Conservation (phyloP, 1,140 invertebrate genomes). For the Wasmannia auropunctata region DNA sequence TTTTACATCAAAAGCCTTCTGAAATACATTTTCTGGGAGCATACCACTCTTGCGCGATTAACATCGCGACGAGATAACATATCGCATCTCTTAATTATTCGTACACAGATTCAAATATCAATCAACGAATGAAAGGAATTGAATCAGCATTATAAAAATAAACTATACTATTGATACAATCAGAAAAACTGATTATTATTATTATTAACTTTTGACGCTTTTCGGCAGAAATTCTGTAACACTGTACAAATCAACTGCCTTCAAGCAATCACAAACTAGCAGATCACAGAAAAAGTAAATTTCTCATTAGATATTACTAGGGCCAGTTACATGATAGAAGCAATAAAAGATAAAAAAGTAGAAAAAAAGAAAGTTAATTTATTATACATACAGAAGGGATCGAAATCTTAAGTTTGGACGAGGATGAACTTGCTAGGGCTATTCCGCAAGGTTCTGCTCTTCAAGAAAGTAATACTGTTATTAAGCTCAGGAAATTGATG, state of each 20-base stretch:
- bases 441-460: slow-evolving; percentile 88
- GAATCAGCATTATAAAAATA: neutral
- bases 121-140: neutral
- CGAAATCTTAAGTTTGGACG: slow-evolving; percentile 92
- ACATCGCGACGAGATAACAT: neutral
- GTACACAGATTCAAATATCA: neutral
- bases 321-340: neutral
- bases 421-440: slow-evolving; percentile 87
- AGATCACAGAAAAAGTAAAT: neutral
- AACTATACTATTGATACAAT: neutral
- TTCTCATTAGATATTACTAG: neutral
- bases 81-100: neutral
- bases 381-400: slow-evolving; percentile 87
- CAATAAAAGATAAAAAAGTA: neutral
- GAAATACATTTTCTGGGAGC: neutral
- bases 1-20: neutral
- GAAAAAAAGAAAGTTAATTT: neutral
- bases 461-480: slow-evolving; percentile 87
- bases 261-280: neutral
- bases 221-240: neutral
- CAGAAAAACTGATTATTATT: neutral
- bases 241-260: neutral
- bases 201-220: neutral
- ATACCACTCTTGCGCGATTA: neutral
- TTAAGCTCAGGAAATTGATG: slow-evolving; percentile 92